Percentiles rank a stretch among this genome's conserved stretches.
Evolutionary conservation across 2,797 vertebrate species (phyloP).

Genomic region (Oreortyx pictus): DNA sequence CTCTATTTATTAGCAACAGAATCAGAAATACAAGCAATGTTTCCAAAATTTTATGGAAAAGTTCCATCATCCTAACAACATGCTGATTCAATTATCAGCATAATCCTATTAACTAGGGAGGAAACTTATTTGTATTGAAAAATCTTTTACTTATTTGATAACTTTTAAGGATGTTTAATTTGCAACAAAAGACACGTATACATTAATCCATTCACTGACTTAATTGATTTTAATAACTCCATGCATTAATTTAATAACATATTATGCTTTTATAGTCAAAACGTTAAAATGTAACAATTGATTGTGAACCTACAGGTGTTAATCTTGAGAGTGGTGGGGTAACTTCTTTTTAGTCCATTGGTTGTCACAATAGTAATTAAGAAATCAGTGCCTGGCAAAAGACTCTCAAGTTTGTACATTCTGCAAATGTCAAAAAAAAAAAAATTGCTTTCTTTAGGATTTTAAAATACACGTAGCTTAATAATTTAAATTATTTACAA

Average conservation of each 20-base stretch:
- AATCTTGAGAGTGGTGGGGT: constrained; percentile 70
- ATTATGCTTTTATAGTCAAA: not conserved
- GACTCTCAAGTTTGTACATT: constrained; percentile 79
- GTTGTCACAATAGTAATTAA: constrained; percentile 79
- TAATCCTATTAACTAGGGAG: not conserved
- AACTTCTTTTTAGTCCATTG: constrained; percentile 82
- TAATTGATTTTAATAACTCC: not conserved
- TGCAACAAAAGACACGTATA: not conserved
- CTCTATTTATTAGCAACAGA: not conserved
- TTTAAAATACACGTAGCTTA: not conserved
- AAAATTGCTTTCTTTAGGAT: not conserved
- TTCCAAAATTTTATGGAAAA: not conserved
- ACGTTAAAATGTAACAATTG: constrained; percentile 7
- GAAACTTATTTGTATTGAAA: not conserved
- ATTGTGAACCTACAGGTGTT: constrained; percentile 82
- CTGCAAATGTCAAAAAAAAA: constrained; percentile 71
- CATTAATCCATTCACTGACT: not conserved
- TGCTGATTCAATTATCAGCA: not conserved
- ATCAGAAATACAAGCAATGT: not conserved
- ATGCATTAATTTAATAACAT: not conserved
- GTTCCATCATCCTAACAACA: not conserved
- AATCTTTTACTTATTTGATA: not conserved
- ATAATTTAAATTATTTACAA: not conserved
- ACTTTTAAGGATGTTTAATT: not conserved
- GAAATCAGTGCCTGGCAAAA: constrained; percentile 83